phyloP scores from a whole-genome alignment of 2,888 invertebrate species.

The Nebria brevicollis region DNA sequence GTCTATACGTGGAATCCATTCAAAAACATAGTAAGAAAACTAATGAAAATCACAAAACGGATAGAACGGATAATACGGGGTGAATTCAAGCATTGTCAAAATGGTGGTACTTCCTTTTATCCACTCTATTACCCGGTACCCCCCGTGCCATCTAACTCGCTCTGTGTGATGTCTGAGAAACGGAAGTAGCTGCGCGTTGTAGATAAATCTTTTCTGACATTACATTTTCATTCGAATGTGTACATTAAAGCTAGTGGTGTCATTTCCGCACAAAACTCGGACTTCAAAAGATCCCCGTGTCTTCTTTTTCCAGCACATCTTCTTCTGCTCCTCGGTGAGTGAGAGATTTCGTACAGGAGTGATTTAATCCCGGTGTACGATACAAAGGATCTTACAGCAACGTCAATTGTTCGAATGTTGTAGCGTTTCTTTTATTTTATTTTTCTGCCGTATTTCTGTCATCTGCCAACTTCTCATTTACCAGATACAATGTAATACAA shows the following conservation, averaged over 20 bases:
- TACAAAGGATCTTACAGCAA: constrained; percentile 35
- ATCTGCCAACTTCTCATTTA: neutral
- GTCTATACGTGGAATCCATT: constrained; percentile 27
- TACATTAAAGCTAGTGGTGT: constrained; percentile 46
- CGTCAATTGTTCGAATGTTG: constrained; percentile 41
- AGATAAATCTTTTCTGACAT: constrained; percentile 47
- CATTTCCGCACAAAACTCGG: constrained; percentile 46
- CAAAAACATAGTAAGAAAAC: constrained; percentile 37
- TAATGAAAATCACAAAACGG: constrained; percentile 51
- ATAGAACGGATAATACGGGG: constrained; percentile 48
- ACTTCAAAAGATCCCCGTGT: constrained; percentile 44
- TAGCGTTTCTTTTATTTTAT: constrained; percentile 9
- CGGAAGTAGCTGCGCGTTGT: constrained; percentile 45
- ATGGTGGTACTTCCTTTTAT: constrained; percentile 34
- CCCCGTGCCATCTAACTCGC: neutral
- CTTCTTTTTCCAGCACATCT: neutral
- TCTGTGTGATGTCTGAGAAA: constrained; percentile 18
- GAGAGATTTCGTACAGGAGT: constrained; percentile 14
- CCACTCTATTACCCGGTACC: constrained; percentile 2
- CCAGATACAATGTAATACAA: neutral
- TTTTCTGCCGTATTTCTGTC: neutral
- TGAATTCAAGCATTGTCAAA: constrained; percentile 36
- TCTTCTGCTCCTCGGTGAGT: neutral
- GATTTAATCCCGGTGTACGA: constrained; percentile 34
- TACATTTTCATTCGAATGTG: constrained; percentile 47